Conservation (phyloP, 2,113 vertebrate species). For the Silurus meridionalis region DNA sequence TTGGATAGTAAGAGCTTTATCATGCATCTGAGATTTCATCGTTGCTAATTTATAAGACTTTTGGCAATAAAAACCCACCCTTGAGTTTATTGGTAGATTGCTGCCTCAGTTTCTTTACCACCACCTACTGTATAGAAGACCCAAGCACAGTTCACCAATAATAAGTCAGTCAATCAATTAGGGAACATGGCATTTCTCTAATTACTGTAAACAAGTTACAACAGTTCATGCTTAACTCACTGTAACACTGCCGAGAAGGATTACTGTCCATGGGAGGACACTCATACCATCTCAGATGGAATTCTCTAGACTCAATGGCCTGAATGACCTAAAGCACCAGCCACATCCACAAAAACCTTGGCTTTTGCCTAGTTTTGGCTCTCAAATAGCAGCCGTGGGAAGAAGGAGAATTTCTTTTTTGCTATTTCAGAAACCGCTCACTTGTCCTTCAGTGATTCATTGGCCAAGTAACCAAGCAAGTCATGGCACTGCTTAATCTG, state of each 20-base stretch:
- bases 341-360: conserved; percentile 41
- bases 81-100: background rate
- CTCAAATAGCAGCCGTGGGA: conserved; percentile 46
- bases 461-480: conserved; percentile 35
- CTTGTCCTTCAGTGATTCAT: conserved; percentile 30
- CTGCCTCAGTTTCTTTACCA: background rate
- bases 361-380: conserved; percentile 30
- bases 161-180: background rate
- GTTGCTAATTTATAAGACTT: no score
- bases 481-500: conserved; percentile 43
- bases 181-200: background rate
- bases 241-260: conserved; percentile 57
- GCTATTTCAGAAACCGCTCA: background rate
- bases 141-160: background rate
- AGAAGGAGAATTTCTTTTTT: conserved; percentile 22
- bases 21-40: no score
- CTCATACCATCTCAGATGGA: background rate
- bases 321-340: conserved; percentile 16
- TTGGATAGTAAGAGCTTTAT: background rate
- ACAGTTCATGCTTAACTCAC: conserved; percentile 44
- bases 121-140: background rate
- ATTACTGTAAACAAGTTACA: background rate
- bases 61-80: background rate
- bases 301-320: conserved; percentile 8
- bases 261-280: conserved; percentile 26